phyloP scores from a whole-genome alignment of 2,113 vertebrate species.

The Aplodontia rufa region DNA sequence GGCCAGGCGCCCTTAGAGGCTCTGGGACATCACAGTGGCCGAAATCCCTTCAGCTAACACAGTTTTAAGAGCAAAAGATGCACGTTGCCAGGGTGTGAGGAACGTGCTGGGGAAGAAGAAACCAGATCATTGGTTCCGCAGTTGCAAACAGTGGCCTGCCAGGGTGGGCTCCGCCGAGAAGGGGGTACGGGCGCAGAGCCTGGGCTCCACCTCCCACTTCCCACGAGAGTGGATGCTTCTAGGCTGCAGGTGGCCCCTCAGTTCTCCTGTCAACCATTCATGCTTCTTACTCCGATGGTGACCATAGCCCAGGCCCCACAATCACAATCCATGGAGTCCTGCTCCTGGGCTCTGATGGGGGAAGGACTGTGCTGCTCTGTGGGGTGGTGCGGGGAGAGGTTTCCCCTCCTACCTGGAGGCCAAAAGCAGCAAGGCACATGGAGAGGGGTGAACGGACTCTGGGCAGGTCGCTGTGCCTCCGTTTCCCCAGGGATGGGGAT shows the following conservation, averaged over 20 bases:
- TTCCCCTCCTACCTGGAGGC: background rate
- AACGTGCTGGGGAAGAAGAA: accelerated
- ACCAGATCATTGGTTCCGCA: background rate
- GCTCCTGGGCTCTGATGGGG: accelerated
- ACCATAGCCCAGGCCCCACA: too few species aligned
- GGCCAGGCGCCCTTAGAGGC: too few species aligned
- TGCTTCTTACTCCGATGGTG: background rate
- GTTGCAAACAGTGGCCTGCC: background rate
- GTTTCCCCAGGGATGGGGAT: too few species aligned
- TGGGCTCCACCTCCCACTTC: background rate
- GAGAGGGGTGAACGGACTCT: background rate
- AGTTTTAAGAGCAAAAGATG: accelerated
- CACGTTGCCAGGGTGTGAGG: accelerated
- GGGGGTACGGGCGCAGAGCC: background rate
- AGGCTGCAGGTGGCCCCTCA: accelerated
- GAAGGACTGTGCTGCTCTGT: accelerated
- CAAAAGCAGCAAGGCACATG: background rate
- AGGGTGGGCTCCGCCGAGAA: background rate
- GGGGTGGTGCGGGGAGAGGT: accelerated
- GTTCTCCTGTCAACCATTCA: accelerated
- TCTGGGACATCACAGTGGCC: background rate
- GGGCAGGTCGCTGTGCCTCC: background rate
- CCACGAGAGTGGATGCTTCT: accelerated
- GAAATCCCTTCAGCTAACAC: too few species aligned
- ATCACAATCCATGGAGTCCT: too few species aligned